These are phyloP conservation scores for Phylloscopus trochilus DNA, from an alignment of 2,113 vertebrate genomes.

Conservation along the genomic window DNA sequence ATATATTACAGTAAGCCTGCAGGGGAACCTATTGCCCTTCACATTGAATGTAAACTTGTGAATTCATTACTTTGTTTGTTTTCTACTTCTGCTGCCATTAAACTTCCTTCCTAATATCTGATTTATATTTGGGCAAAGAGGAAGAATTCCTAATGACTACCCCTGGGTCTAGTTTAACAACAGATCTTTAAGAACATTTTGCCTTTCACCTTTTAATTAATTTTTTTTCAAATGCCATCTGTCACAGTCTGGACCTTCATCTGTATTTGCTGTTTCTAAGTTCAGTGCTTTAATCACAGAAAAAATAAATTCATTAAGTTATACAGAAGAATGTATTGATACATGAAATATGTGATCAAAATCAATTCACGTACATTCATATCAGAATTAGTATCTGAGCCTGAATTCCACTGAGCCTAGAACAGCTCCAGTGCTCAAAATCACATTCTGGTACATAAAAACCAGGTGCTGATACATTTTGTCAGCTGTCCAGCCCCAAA, in stretches of 20 bases:
- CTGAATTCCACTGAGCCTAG: background rate
- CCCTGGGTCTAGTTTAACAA: background rate
- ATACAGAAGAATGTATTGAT: background rate
- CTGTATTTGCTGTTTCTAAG: background rate
- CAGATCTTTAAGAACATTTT: background rate
- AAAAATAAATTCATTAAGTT: background rate
- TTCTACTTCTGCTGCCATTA: background rate
- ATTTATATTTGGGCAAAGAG: background rate
- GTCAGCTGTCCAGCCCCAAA: background rate
- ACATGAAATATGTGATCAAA: background rate
- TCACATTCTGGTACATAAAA: background rate
- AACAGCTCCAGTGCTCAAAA: background rate
- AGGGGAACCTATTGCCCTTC: background rate
- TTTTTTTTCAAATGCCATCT: background rate
- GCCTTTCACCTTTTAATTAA: background rate
- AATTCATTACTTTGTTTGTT: background rate
- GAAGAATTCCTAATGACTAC: background rate
- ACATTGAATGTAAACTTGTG: background rate
- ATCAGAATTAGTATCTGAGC: background rate
- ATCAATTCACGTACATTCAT: rapidly evolving
- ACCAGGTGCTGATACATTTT: background rate
- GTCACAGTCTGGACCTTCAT: background rate
- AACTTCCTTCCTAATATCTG: background rate
- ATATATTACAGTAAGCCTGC: background rate
- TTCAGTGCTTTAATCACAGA: background rate